These are phyloP conservation scores for Amblyjoppa proteus DNA, from an alignment of 2,888 invertebrate genomes.

Conservation along the genomic window DNA sequence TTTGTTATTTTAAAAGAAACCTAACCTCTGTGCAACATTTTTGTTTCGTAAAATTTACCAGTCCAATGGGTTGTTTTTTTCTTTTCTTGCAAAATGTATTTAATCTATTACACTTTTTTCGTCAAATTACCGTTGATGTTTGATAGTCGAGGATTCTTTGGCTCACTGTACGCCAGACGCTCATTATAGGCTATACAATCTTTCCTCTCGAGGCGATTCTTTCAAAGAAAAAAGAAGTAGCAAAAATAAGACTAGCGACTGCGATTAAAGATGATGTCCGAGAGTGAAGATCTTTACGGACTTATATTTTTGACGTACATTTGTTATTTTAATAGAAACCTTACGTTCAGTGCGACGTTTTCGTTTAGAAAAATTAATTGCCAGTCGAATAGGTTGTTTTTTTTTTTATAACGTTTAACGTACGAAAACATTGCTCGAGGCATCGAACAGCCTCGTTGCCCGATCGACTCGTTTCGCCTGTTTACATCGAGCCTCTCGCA, in stretches of 20 bases:
- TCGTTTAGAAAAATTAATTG: neutral
- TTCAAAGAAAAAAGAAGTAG: neutral
- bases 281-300: neutral
- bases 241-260: too few relatives aligned
- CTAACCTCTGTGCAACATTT: neutral
- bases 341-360: neutral
- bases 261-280: too few relatives aligned
- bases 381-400: neutral
- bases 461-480: constrained; percentile 7
- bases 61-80: neutral
- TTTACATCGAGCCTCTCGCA: neutral
- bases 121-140: neutral
- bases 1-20: neutral
- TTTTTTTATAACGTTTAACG: neutral
- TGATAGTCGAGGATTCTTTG: neutral
- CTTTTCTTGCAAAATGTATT: neutral
- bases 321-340: too few relatives aligned
- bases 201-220: neutral
- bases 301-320: neutral
- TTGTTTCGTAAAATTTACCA: neutral
- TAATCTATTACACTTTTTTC: too few relatives aligned
- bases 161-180: neutral
- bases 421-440: neutral
- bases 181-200: neutral
- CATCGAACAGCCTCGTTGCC: neutral